These are phyloP conservation scores for Eurytemora carolleeae DNA, from an alignment of 1,140 invertebrate species.

Conservation along the genomic window DNA sequence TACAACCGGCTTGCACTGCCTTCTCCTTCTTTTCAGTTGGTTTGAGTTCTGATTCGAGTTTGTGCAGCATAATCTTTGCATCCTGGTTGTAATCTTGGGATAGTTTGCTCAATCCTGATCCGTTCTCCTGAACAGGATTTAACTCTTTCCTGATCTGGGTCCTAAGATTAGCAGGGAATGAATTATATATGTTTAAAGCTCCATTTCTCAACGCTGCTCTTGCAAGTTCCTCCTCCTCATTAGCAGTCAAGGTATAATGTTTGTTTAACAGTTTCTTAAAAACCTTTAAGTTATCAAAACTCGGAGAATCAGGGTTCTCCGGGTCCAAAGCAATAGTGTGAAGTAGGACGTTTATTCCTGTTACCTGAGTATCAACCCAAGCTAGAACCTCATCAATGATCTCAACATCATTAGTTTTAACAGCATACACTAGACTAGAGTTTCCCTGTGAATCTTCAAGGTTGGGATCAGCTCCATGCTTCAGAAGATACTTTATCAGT, in stretches of 20 bases:
- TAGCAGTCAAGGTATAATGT: not conserved
- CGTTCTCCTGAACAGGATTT: too few relatives aligned
- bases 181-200: not conserved
- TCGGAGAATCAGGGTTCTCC: not conserved
- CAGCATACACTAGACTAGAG: not conserved
- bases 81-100: conserved; percentile 2
- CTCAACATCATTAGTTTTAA: not conserved
- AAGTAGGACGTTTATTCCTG: too few relatives aligned
- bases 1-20: not conserved
- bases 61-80: conserved; percentile 14
- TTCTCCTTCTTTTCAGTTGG: conserved; percentile 3
- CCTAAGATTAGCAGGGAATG: too few relatives aligned
- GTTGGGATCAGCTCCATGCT: not conserved
- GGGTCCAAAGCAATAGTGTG: too few relatives aligned
- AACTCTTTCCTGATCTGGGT: too few relatives aligned
- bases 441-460: not conserved
- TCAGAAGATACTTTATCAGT: not conserved
- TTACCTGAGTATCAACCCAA: too few relatives aligned
- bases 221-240: not conserved
- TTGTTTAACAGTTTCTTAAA: not conserved
- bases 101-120: too few relatives aligned
- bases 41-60: conserved; percentile 16
- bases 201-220: not conserved
- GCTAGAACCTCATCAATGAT: too few relatives aligned
- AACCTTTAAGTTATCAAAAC: not conserved